These are phyloP conservation scores for Mechanitis messenoides DNA, from an alignment of 2,888 invertebrate genomes.

Conservation along the genomic window DNA sequence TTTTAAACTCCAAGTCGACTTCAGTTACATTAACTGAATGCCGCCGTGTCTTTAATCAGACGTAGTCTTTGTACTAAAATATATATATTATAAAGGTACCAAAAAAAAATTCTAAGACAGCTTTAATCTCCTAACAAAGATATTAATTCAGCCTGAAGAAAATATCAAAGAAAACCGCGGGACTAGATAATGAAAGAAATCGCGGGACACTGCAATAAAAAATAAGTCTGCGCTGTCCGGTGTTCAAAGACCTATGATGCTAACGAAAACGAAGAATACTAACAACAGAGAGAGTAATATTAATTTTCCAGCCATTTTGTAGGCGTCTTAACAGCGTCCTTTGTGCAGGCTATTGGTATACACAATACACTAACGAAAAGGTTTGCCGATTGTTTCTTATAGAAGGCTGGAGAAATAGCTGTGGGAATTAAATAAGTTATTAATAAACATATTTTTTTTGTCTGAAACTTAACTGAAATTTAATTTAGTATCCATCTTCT, in stretches of 20 bases:
- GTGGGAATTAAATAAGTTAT: slow-evolving; percentile 8
- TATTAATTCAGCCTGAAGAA: slow-evolving; percentile 2
- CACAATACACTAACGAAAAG: slow-evolving; percentile 8
- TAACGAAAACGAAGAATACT: neutral
- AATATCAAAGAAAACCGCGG: neutral
- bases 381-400: slow-evolving; percentile 4
- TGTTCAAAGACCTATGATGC: slow-evolving; percentile 4
- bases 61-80: too few species aligned
- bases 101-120: neutral
- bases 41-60: neutral
- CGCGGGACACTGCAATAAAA: neutral
- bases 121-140: neutral
- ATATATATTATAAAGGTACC: neutral
- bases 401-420: slow-evolving; percentile 5
- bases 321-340: slow-evolving; percentile 8
- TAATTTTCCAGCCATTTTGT: slow-evolving; percentile 13
- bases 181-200: slow-evolving; percentile 3
- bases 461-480: neutral
- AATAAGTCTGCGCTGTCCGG: neutral
- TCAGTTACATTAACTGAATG: neutral
- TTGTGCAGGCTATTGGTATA: slow-evolving; percentile 8
- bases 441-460: slow-evolving; percentile 4
- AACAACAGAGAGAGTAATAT: slow-evolving; percentile 3
- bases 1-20: neutral
- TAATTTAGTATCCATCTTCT: neutral